A percentile compares a stretch with the other conserved stretches of the same genome.
Evolutionary conservation across 1,140 invertebrate species (phyloP).

Genomic region (Drosophila eugracilis): DNA sequence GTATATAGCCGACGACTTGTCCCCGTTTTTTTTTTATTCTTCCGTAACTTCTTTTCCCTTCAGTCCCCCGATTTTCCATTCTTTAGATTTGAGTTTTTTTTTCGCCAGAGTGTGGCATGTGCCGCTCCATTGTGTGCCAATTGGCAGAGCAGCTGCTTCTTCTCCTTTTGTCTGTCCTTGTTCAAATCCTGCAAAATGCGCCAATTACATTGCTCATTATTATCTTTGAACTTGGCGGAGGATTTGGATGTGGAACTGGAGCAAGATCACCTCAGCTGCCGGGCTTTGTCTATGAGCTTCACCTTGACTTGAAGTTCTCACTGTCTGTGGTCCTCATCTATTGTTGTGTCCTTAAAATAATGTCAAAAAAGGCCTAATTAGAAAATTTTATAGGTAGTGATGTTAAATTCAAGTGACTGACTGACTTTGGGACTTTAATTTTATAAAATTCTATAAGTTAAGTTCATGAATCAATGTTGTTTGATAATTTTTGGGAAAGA

Average conservation of each 20-base stretch:
- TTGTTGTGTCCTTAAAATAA: background rate
- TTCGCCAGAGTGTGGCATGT: conserved; percentile 58
- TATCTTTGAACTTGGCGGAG: conserved; percentile 32
- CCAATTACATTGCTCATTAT: conserved; percentile 70
- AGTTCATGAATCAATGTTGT: no score
- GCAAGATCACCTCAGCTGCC: conserved; percentile 10
- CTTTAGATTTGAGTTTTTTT: conserved; percentile 34
- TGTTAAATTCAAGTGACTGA: background rate
- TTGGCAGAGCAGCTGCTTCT: conserved; percentile 44
- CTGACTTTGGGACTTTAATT: no score
- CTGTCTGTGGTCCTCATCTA: background rate
- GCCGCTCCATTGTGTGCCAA: conserved; percentile 49
- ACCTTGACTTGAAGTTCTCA: background rate
- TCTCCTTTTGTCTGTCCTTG: conserved; percentile 47
- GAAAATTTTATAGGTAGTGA: background rate
- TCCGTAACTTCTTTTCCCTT: conserved; percentile 12
- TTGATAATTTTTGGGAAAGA: no score
- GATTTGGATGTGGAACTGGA: background rate
- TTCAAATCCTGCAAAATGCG: conserved; percentile 48
- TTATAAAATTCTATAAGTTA: background rate
- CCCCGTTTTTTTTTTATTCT: conserved; percentile 7
- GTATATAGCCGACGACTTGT: conserved; percentile 23
- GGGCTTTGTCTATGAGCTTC: conserved; percentile 3
- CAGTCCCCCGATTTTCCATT: conserved; percentile 4
- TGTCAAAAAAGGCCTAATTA: background rate